These are phyloP conservation scores for Orius laevigatus DNA, from an alignment of 1,140 invertebrate species.

Conservation along the genomic window DNA sequence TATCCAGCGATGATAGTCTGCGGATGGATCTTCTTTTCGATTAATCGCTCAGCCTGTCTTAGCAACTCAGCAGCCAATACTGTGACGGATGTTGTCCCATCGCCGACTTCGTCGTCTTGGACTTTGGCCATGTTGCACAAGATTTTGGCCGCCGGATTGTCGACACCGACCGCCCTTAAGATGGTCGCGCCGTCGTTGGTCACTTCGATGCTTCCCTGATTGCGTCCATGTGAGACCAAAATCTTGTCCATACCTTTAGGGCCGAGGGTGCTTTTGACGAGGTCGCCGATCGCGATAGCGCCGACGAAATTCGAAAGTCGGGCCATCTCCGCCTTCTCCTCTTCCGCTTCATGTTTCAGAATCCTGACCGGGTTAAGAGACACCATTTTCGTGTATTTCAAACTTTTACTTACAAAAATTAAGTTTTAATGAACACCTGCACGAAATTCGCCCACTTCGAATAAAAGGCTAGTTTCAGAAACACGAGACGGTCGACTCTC, in stretches of 20 bases:
- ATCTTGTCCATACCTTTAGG: constrained; percentile 99
- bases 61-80: constrained; percentile 88
- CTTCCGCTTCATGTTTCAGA: constrained; percentile 87
- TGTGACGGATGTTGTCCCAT: constrained; percentile 98
- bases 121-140: constrained; percentile 96
- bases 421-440: no score
- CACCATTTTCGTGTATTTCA: constrained; percentile 29
- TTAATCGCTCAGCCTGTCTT: constrained; percentile 85
- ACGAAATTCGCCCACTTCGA: no score
- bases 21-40: constrained; percentile 91
- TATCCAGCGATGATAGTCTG: constrained; percentile 82
- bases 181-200: constrained; percentile 99
- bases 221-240: constrained; percentile 66
- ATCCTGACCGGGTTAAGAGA: constrained; percentile 88
- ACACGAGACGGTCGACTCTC: no score
- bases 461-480: no score
- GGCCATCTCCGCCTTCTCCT: constrained; percentile 92
- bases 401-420: no score
- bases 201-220: constrained; percentile 77
- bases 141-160: constrained; percentile 98
- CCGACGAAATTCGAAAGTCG: constrained; percentile 93
- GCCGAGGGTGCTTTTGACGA: constrained; percentile 94
- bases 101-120: constrained; percentile 98
- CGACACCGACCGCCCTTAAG: constrained; percentile 87
- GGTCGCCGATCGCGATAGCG: constrained; percentile 94